Base-by-base conservation (phyloP, 1,140 invertebrate species). In the Drosophila ambigua region DNA sequence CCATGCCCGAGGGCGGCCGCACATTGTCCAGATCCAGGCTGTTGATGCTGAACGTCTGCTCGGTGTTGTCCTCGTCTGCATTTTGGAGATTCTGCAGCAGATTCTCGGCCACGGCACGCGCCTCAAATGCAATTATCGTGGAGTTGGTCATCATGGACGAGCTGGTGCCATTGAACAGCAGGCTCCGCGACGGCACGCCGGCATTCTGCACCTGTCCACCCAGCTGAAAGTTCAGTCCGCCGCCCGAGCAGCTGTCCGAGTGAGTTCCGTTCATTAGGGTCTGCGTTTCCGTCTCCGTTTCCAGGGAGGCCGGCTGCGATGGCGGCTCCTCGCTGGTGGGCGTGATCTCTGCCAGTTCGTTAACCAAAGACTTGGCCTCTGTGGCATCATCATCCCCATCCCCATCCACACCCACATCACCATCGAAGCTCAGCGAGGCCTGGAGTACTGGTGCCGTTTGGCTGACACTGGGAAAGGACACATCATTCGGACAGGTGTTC, bases 381-480 rank as follows among this genome's bases (percentile, higher is more conserved):
- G 72, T 90, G 8, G 65, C 43, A 23, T 90, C 82, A 13, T 82
- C 87, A 39, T 85, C 81, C 13, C 5, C 26, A 4, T 39, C 35
- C 35, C 9, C 35, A 39, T 39, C 28, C 28, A 31, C 28, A 9
- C 9, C 31, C 7, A 8, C 71, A 39, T 78, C 73, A 41, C 84
- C 76, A 55, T 96, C 95, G 75, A 95, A 95, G 61, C 94, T 94
- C 46, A 96, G 94, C 0, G 96, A 96, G 0, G 94, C 93, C 0
- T 39, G 35, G 35, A 95, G 93, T 52, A 96, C 90, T 1, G 96
- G 96, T 0, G 94, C 94, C 35, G 95, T 95, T 16, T 95, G 94
- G 62, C 96, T 96, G 15, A 96, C 94, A 45, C 95, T 96, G 0
- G 96, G 96, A 85, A 96, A 96, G 0, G 95, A 95, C 41, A 96